Percentiles rank a stretch among this genome's conserved stretches.
phyloP scores from a whole-genome alignment of 2,888 invertebrate species.

The Pedicia rivosa region DNA sequence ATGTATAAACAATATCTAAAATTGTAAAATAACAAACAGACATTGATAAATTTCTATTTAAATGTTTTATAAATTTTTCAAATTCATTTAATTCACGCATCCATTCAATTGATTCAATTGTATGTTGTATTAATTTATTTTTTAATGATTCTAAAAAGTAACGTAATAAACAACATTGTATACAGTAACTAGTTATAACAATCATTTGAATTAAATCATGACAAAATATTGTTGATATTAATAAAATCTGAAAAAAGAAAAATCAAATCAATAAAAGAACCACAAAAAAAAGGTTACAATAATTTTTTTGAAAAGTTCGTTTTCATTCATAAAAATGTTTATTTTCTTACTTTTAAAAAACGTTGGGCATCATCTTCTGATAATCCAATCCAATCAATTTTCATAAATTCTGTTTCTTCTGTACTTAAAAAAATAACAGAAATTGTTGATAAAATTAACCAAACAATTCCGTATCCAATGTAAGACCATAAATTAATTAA shows the following conservation, averaged over 20 bases:
- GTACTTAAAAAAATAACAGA: constrained; percentile 33
- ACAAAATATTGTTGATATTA: constrained; percentile 52
- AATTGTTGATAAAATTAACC: constrained; percentile 51
- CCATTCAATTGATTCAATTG: constrained; percentile 57
- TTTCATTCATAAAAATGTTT: not conserved
- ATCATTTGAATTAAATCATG: constrained; percentile 75
- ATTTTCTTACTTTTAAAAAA: constrained; percentile 7
- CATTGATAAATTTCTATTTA: constrained; percentile 59
- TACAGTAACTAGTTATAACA: constrained; percentile 63
- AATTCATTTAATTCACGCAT: constrained; percentile 74
- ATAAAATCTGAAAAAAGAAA: constrained; percentile 35
- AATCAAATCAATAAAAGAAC: constrained; percentile 1
- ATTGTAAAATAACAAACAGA: constrained; percentile 63
- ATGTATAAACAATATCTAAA: constrained; percentile 55
- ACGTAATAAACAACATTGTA: constrained; percentile 62
- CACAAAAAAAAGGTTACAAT: not conserved
- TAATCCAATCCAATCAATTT: constrained; percentile 7
- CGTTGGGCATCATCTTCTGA: constrained; percentile 6
- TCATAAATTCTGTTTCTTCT: constrained; percentile 6
- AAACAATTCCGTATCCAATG: constrained; percentile 47
- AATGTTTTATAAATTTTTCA: constrained; percentile 55
- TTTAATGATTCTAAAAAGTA: constrained; percentile 57
- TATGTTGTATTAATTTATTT: constrained; percentile 53
- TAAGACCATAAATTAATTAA: constrained; percentile 58
- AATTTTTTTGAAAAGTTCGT: not conserved